Evolutionary conservation across 2,113 vertebrate species (phyloP).

Genomic region (Labeo rohita): DNA sequence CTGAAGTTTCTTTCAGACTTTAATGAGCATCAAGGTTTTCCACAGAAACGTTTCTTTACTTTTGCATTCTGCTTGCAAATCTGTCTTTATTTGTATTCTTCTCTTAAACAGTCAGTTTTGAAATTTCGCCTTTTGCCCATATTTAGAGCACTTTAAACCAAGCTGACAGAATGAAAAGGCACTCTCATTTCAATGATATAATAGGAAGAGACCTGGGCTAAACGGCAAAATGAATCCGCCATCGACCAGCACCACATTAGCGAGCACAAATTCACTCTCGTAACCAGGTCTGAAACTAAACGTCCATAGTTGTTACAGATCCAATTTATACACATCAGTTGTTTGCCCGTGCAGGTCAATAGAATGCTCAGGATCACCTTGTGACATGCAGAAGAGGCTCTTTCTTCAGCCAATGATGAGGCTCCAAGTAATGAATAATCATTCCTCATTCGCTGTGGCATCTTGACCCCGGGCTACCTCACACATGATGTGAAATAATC

Average conservation of each 20-base stretch:
- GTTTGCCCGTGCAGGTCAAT: conserved; percentile 62
- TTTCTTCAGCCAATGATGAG: conserved; percentile 56
- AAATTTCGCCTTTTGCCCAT: conserved; percentile 58
- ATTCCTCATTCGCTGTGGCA: conserved; percentile 47
- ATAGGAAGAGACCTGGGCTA: conserved; percentile 71
- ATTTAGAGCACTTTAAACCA: conserved; percentile 65
- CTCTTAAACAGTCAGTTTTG: conserved; percentile 59
- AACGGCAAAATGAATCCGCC: conserved; percentile 70
- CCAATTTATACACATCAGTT: conserved; percentile 71
- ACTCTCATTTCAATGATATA: conserved; percentile 62
- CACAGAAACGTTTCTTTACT: conserved; percentile 28
- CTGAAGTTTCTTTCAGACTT: not conserved
- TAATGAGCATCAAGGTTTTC: not conserved
- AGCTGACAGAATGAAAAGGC: conserved; percentile 64
- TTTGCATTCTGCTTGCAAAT: conserved; percentile 38
- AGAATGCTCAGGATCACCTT: conserved; percentile 71
- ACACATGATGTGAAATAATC: conserved; percentile 29
- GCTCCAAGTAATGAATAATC: conserved; percentile 63
- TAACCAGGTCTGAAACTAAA: conserved; percentile 71
- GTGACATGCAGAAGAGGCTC: conserved; percentile 70
- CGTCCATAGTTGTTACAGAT: conserved; percentile 69
- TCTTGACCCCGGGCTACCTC: not conserved
- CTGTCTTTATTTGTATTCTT: conserved; percentile 63
- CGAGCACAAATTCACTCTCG: conserved; percentile 62
- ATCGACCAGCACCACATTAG: conserved; percentile 63